Evolutionary conservation across 1,140 invertebrate species (phyloP), one percentile per base, ranked within the genome.

Genomic region (Bombus affinis): DNA sequence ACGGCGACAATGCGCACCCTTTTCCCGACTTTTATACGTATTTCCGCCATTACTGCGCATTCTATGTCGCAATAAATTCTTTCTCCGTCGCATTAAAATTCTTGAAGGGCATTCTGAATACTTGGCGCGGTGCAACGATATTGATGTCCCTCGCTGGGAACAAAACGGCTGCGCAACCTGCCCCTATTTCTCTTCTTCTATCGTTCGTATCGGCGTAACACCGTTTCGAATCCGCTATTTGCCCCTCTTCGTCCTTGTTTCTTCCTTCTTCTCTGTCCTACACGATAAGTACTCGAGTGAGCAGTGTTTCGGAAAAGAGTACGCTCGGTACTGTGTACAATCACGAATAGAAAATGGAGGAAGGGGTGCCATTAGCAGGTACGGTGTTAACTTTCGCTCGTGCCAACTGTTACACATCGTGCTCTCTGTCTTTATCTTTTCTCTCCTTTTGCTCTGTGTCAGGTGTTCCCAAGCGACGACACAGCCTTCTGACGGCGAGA

Each of bases 61-160:
- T 93, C 92, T 93, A 90, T 92, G 92, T 93, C 91, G 90, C 91
- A 88, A 93, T 93, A 93, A 93, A 93, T 93, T 93, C 92, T 92
- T 92, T 91, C 90, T 88, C 91, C 89, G 89, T 92, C 89, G 91
- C 92, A 92, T 93, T 93, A 92, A 93, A 93, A 93, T 93, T 93
- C 92, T 92, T 92, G 86, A 93, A 93, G 89, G 90, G 89, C 90
- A 91, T 92, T 90, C 92, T 91, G 92, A 93, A 93, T 92, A 92
- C 90, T 92, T 91, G 81, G 85, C 83, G 76, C 62, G 28, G 80
- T 74, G 59, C 82, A 35, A 76, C 82, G 88, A 91, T 91, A 91
- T 91, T 88, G 91, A 91, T 91, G 88, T 91, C 85, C 83, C 74
- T 81, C 71, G 28, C 28, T n/a, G 81, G 78, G 89, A 91, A 92